Base-by-base conservation (phyloP, 2,797 vertebrate species). In the Lagocephalus sceleratus region DNA sequence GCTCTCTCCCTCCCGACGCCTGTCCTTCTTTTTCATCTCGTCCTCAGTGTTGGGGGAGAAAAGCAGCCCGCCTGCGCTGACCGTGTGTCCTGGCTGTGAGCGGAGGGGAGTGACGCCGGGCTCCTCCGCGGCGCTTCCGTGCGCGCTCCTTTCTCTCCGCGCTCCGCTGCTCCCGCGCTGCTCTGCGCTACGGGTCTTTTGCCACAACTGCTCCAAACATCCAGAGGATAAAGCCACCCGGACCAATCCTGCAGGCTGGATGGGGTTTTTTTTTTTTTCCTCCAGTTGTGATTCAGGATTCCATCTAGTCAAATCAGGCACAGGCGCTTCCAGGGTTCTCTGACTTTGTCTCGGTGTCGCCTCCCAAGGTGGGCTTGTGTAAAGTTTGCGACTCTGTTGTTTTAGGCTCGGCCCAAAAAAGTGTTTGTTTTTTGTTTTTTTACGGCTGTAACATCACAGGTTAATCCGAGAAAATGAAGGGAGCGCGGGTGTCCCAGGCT, bases 101-200 rank as follows among this genome's bases (percentile, higher is more conserved):
- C 66, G 75, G 81, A 26, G 58, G 59, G 32, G 43, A 78, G 71
- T 76, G 76, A 75, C 66, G 66, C 66, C 65, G 50, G 59, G 70
- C 60, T 76, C 56, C 68, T 65, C 61, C 57, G 63, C 47, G 55
- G 54, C 60, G 55, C 52, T 57, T 54, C 49, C 64, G 5, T 57
- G 67, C 68, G 68, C 73, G 58, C 71, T 65, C 52, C 81, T 78
- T 71, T 86, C 85, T 83, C 79, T 79, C 72, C 60, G 17, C 42
- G 60, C 76, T 82, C 74, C 63, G 64, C 74, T 73, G 61, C 71
- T 54, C 60, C 66, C 57, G 66, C 42, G 71, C 78, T 68, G 77
- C 75, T 74, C 66, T 55, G 73, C 69, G 69, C 74, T 66, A 74
- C 67, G 60, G 16, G 44, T 71, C 68, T 62, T n/a, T 26, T 64